Conservation (phyloP, 2,888 invertebrate genomes). For the Diaperis boleti region DNA sequence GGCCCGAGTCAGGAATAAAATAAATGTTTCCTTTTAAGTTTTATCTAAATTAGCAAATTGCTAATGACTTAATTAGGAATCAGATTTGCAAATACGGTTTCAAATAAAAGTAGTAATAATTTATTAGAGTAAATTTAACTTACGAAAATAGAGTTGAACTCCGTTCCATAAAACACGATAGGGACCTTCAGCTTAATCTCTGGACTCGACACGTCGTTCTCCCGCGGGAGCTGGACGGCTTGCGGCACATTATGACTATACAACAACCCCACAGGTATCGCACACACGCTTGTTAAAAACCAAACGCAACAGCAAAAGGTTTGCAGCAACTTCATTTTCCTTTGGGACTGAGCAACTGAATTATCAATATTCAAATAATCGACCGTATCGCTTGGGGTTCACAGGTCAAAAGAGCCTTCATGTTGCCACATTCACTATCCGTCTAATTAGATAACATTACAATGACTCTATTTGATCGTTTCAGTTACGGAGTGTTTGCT, state of each 20-base stretch:
- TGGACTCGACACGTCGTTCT: conserved; percentile 74
- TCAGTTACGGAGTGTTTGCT: conserved; percentile 2
- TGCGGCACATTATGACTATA: conserved; percentile 72
- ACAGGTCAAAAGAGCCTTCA: conserved; percentile 54
- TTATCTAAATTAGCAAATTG: too few species aligned
- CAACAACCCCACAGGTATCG: conserved; percentile 69
- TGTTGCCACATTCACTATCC: conserved; percentile 50
- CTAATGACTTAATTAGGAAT: too few species aligned
- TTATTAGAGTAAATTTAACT: conserved; percentile 71
- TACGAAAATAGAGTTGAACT: conserved; percentile 83
- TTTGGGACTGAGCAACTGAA: conserved; percentile 34
- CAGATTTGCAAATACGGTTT: too few species aligned
- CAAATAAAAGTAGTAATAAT: not conserved
- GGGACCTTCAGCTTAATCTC: conserved; percentile 78
- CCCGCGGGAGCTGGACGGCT: conserved; percentile 70
- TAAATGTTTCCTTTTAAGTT: too few species aligned
- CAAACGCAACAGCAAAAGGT: conserved; percentile 42
- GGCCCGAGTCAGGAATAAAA: too few species aligned
- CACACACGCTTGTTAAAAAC: conserved; percentile 43
- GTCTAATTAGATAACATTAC: conserved; percentile 37
- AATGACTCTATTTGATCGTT: conserved; percentile 33
- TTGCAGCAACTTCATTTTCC: conserved; percentile 43
- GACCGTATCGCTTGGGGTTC: conserved; percentile 50
- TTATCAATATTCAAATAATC: conserved; percentile 46
- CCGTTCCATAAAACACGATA: conserved; percentile 82